Evolutionary conservation across 2,888 invertebrate genomes (phyloP), one percentile per base, ranked within the genome.

Genomic region (Panzeria rudis): DNA sequence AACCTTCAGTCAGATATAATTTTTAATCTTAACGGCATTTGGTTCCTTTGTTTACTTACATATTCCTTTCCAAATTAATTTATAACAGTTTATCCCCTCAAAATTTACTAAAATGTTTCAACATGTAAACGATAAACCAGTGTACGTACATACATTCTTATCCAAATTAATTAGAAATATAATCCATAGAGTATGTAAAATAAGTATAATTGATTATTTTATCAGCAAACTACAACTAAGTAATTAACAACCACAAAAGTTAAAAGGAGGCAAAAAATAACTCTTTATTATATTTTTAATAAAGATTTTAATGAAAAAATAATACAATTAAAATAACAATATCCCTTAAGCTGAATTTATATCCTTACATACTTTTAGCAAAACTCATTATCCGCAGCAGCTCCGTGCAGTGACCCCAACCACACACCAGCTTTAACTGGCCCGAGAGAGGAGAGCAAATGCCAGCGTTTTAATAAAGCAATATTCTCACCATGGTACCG

Each of bases 301-400:
- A 15, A n/a, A 56, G 5, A 25, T 47, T 17, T 47, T 3, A 47
- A 17, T 47, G 17, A 47, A 41, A 41, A 15, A 41, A 29, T 29
- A 29, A 29, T 35, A 5, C 5, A 9, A 35, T 35, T 7, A 8
- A 7, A 35, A 35, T 35, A 35, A 9, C 35, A 8, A 44, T 44
- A 5, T 9, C 15, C 44, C 44, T 44, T 15, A n/a, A 44, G n/a
- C 15, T 4, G n/a, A 44, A 44, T 44, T 5, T 15, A 5, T 29
- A 4, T 6, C 20, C 13, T 86, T 87, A 86, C 81, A 62, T 90
- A 88, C 84, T 90, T 90, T 87, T 79, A 90, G 90, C 88, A 73
- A 29, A 50, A 25, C 8, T 25, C 72, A 68, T n/a, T 80, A 66
- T 17, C 80, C 11, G 50, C 71, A n/a, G 23, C 20, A 23, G 23